These are phyloP conservation scores for Agriopis leucophaearia DNA, from an alignment of 2,888 invertebrate species.

Conservation along the genomic window DNA sequence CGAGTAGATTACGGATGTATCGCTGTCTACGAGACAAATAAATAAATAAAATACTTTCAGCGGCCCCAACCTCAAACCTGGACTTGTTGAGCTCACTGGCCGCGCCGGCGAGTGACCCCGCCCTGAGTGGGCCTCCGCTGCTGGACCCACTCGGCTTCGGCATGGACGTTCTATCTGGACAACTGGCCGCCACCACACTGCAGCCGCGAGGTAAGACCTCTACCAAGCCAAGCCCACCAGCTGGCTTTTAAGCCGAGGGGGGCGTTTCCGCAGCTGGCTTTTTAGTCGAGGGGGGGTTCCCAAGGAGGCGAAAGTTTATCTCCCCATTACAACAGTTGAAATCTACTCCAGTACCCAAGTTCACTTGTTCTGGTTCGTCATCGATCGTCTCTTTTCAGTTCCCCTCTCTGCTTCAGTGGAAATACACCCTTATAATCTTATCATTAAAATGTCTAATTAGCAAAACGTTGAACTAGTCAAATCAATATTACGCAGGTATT, in stretches of 20 bases:
- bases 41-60: too few relatives aligned
- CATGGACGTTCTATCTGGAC: conserved; percentile 57
- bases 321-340: too few relatives aligned
- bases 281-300: too few relatives aligned
- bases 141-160: conserved; percentile 22
- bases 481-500: not conserved
- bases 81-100: conserved; percentile 70
- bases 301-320: too few relatives aligned
- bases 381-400: too few relatives aligned
- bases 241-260: too few relatives aligned
- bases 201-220: conserved; percentile 49
- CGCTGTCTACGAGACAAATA: not conserved
- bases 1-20: too few relatives aligned
- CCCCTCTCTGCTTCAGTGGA: too few relatives aligned
- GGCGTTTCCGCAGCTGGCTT: too few relatives aligned
- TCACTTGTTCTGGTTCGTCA: too few relatives aligned
- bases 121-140: conserved; percentile 15
- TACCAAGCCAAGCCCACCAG: not conserved
- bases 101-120: conserved; percentile 37
- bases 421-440: not conserved
- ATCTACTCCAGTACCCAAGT: too few relatives aligned
- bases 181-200: conserved; percentile 57
- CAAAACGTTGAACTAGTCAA: not conserved
- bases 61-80: conserved; percentile 67
- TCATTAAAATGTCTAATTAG: not conserved